Evolutionary conservation across 2,113 vertebrate genomes (phyloP).

Genomic region (Tragulus kanchil): DNA sequence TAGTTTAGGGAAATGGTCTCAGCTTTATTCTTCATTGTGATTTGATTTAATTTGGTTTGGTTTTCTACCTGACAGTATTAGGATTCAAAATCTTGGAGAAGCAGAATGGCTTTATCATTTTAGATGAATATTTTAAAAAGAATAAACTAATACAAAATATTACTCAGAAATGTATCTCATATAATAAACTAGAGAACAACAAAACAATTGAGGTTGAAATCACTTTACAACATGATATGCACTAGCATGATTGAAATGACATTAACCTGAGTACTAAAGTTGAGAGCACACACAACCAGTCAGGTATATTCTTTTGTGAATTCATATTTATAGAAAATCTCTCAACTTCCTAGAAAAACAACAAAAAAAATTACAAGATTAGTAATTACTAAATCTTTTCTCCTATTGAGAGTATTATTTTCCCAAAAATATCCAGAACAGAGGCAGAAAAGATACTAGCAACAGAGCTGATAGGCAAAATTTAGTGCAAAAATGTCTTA

Average conservation of each 20-base stretch:
- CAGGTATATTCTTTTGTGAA: slow-evolving; percentile 18
- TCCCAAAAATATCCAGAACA: slow-evolving; percentile 67
- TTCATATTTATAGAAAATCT: slow-evolving; percentile 57
- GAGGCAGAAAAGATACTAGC: slow-evolving; percentile 60
- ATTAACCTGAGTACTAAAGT: slow-evolving; percentile 60
- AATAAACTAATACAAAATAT: neutral
- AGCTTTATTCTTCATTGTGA: slow-evolving; percentile 50
- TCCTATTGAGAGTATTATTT: slow-evolving; percentile 59
- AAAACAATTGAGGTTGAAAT: slow-evolving; percentile 70
- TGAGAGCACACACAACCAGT: neutral
- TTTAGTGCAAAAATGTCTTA: slow-evolving; percentile 78
- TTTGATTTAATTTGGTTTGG: slow-evolving; percentile 58
- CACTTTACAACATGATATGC: slow-evolving; percentile 30
- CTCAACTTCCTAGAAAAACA: slow-evolving; percentile 53
- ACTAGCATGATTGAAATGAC: slow-evolving; percentile 71
- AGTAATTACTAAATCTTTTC: slow-evolving; percentile 42
- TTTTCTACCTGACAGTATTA: slow-evolving; percentile 4
- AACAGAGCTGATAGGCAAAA: slow-evolving; percentile 74
- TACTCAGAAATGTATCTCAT: slow-evolving; percentile 26
- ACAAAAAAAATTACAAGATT: slow-evolving; percentile 72
- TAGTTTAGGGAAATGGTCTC: neutral
- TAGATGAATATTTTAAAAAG: slow-evolving; percentile 62
- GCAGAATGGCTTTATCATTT: slow-evolving; percentile 16
- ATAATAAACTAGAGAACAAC: slow-evolving; percentile 43
- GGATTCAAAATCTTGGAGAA: slow-evolving; percentile 20